Base-by-base conservation (phyloP, 2,888 invertebrate genomes). In the Stenodema calcarata region DNA sequence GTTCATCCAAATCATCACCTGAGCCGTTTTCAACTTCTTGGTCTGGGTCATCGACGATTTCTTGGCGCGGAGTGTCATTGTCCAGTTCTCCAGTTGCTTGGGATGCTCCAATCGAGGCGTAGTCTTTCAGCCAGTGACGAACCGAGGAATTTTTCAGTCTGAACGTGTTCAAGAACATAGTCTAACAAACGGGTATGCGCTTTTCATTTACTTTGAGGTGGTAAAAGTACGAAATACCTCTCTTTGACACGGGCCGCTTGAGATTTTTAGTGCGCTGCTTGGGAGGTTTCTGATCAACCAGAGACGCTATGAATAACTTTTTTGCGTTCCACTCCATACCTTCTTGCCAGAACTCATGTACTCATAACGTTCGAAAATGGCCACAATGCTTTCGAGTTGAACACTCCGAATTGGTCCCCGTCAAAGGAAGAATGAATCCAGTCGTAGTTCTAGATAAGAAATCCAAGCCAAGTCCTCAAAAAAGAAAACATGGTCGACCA, bases 1-100 rank as follows among this genome's bases (percentile, higher is more conserved):
- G 3, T 73, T 73, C 14, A 23, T 3, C 73, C 2, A 27, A 3
- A 73, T 3, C 14, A 23, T 73, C 12, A 73, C 4, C 73, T 73
- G 73, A 14, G 73, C 12, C 73, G 73, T 73, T 70, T 70, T n/a
- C 70, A 70, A 70, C 70, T 70, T 70, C 70, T 70, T 70, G 18
- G 70, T 70, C 28, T 6, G 18, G 73, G 14, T 73, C 73, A 7
- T 73, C 4, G 28, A 23, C 7, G 2, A 7, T 4, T 73, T 73
- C 73, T n/a, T 23, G 23, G 28, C 4, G 73, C 2, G 73, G 73
- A 73, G 2, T 73, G 73, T 73, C 12, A 73, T 73, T 73, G 73
- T 73, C 28, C 73, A 73, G 73, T 73, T 73, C 14, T 3, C 3
- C 73, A 7, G 4, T 3, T 7, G 16, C 30, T 73, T 73, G 73